Conservation (phyloP, 2,113 vertebrate species). For the Melanerpes aurifrons region DNA sequence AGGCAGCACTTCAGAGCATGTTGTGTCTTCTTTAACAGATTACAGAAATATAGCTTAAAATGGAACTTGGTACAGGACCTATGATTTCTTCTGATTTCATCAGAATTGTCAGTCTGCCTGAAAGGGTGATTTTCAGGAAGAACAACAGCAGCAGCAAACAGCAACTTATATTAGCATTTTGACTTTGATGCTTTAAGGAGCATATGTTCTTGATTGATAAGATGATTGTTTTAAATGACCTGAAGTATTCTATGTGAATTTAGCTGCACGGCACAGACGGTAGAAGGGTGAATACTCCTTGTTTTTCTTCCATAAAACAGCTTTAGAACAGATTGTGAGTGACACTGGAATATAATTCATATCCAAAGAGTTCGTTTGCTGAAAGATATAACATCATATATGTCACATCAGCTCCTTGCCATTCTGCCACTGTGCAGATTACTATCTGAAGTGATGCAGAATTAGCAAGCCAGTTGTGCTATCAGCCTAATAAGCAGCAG, state of each 20-base stretch:
- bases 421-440: neutral
- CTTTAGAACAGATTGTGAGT: neutral
- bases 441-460: neutral
- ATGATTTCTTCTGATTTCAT: constrained; percentile 12
- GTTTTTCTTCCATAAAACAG: neutral
- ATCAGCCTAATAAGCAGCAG: neutral
- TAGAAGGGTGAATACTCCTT: neutral
- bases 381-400: neutral
- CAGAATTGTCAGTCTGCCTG: neutral
- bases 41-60: constrained; percentile 16
- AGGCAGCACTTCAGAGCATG: neutral
- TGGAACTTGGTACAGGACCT: neutral
- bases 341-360: neutral
- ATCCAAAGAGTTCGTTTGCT: neutral
- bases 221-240: constrained; percentile 12
- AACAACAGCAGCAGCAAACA: neutral
- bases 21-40: neutral
- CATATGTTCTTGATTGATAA: constrained; percentile 13
- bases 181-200: constrained; percentile 27
- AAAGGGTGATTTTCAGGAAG: constrained; percentile 24
- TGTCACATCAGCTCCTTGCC: neutral
- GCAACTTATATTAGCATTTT: constrained; percentile 12
- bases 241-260: neutral
- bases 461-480: neutral
- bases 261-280: neutral